Base-by-base conservation (phyloP, 2,888 invertebrate species). In the Thyatira batis region DNA sequence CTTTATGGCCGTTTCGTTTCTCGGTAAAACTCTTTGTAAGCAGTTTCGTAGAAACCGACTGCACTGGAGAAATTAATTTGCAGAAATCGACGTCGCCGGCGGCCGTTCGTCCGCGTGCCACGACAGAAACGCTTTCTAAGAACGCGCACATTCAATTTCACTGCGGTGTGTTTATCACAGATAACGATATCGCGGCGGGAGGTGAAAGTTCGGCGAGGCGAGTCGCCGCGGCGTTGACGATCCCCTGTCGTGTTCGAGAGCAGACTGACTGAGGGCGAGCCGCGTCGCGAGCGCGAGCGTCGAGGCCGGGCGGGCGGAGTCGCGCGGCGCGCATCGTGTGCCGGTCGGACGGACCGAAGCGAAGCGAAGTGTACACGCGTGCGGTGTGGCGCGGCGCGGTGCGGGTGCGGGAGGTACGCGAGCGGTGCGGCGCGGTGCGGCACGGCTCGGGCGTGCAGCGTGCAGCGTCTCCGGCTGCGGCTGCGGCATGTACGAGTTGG, bases 61-160 rank as follows among this genome's bases (percentile, higher is more conserved):
- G 81, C 84, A 84, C 84, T 76, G 86, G 87, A 89, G 90, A 90
- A 90, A 90, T 87, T 89, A 89, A 85, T 90, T 91, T 87, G 88
- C 88, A 84, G 89, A 85, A 89, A 84, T 80, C 79, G 78, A 79
- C 81, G 79, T 73, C 76, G 80, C 75, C 66, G 76, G 75, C 78
- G 76, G 78, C 74, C 69, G 82, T 73, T 68, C 73, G 83, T 76
- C 81, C 84, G 83, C 80, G 82, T 81, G 77, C 74, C 81, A 82
- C 75, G 63, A 79, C 80, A 82, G 80, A 82, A 82, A 83, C 80
- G 79, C 80, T 81, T 89, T 88, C 89, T 85, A 84, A 82, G 85
- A 87, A 83, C 78, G 76, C 78, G 80, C 84, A 88, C 89, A 89
- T 89, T 86, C 85, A 90, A 85, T 89, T 92, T 90, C 88, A 88